Percentiles rank a stretch among this genome's conserved stretches.
These are phyloP conservation scores for Pipra filicauda DNA, from an alignment of 2,113 vertebrate species.

Conservation along the genomic window DNA sequence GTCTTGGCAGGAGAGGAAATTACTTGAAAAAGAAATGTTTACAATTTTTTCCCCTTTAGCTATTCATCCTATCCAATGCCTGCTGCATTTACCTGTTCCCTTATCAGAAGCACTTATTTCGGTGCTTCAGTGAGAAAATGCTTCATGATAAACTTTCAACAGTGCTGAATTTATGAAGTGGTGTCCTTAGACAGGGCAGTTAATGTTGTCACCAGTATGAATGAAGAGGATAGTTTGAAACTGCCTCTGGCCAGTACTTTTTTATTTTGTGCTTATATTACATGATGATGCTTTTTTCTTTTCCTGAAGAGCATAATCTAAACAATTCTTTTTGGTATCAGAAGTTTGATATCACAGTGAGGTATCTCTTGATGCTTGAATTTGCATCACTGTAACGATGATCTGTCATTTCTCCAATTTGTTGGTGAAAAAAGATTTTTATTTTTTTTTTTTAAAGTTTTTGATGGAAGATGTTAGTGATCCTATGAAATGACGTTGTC, in stretches of 20 bases:
- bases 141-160: background rate
- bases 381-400: background rate
- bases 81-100: background rate
- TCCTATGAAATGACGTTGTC: background rate
- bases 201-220: background rate
- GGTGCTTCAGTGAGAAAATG: background rate
- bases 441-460: background rate
- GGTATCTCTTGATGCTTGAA: background rate
- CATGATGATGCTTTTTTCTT: background rate
- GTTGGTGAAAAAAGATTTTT: background rate
- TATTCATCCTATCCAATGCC: background rate
- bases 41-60: background rate
- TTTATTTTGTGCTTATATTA: background rate
- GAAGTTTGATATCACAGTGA: background rate
- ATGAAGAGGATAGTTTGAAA: background rate
- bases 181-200: accelerated
- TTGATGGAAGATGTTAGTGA: background rate
- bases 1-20: background rate
- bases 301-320: background rate
- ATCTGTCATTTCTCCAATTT: background rate
- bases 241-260: background rate
- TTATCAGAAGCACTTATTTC: background rate
- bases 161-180: background rate
- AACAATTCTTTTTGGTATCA: background rate
- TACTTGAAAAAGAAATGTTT: background rate